phyloP scores from a whole-genome alignment of 1,140 invertebrate genomes.

The Lordiphosa mommai region DNA sequence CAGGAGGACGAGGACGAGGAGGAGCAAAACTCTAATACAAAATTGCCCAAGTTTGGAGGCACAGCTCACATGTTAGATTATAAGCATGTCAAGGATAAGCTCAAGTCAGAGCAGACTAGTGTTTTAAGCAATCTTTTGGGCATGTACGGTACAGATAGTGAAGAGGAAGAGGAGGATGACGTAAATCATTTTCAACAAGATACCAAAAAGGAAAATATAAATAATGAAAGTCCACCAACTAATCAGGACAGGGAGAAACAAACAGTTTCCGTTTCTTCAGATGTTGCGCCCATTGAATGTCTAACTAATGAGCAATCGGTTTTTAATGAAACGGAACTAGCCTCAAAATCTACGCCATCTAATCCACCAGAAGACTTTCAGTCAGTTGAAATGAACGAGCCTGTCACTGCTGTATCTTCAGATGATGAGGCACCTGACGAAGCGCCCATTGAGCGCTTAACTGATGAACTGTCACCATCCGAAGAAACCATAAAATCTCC shows the following conservation, averaged over 20 bases:
- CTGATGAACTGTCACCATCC: constrained; percentile 4
- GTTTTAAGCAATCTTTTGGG: constrained; percentile 47
- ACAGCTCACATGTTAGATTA: constrained; percentile 52
- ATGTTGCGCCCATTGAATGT: no score
- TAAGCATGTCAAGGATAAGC: constrained; percentile 43
- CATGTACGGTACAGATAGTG: constrained; percentile 69
- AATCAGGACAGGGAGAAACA: no score
- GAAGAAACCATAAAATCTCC: not conserved
- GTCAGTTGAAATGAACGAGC: not conserved
- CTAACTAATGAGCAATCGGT: no score
- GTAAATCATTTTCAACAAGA: no score
- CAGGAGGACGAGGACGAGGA: not conserved
- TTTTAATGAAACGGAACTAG: no score
- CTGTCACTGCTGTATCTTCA: constrained; percentile 7
- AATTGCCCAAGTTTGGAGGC: constrained; percentile 41
- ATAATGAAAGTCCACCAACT: no score
- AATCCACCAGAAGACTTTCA: not conserved
- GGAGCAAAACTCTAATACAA: not conserved
- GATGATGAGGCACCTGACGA: constrained; percentile 70
- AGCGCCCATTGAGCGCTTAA: constrained; percentile 37
- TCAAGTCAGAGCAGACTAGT: constrained; percentile 14
- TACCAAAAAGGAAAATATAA: not conserved
- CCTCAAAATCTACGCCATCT: not conserved
- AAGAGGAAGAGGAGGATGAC: constrained; percentile 30
- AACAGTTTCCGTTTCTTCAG: no score